Evolutionary conservation across 1,140 invertebrate genomes (phyloP).

Genomic region (Penaeus vannamei): DNA sequence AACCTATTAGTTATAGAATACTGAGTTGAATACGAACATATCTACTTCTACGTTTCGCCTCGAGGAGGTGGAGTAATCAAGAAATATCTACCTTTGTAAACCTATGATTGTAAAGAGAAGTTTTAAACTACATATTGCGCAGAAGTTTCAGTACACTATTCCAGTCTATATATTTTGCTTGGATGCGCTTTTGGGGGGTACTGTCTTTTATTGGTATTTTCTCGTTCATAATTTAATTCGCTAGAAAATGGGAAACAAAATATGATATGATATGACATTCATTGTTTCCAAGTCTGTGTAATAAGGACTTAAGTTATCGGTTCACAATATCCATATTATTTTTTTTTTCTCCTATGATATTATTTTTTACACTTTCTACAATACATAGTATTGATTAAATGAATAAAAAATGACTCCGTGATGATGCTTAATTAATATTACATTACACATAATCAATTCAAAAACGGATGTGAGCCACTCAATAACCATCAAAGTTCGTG

Average conservation of each 20-base stretch:
- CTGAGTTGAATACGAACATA: no score
- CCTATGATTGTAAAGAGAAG: conserved; percentile 56
- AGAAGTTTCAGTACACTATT: conserved; percentile 30
- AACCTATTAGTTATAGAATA: no score
- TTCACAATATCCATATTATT: background rate
- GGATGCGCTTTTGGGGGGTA: background rate
- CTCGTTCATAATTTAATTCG: conserved; percentile 34
- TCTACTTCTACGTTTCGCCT: background rate
- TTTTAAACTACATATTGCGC: conserved; percentile 53
- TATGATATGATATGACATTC: conserved; percentile 41
- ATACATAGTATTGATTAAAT: background rate
- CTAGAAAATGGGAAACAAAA: conserved; percentile 44
- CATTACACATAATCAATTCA: background rate
- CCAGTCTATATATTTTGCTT: conserved; percentile 29
- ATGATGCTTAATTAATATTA: background rate
- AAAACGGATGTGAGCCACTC: conserved; percentile 24
- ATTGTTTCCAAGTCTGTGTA: conserved; percentile 13
- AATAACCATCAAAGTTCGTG: conserved; percentile 41
- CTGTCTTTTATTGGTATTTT: conserved; percentile 48
- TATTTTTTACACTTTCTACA: background rate
- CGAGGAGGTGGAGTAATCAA: conserved; percentile 50
- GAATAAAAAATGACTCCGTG: conserved; percentile 13
- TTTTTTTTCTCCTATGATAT: conserved; percentile 2
- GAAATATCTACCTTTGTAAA: conserved; percentile 51
- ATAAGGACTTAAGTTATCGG: no score